Conservation (phyloP, 2,113 vertebrate species). For the Calcarius ornatus region DNA sequence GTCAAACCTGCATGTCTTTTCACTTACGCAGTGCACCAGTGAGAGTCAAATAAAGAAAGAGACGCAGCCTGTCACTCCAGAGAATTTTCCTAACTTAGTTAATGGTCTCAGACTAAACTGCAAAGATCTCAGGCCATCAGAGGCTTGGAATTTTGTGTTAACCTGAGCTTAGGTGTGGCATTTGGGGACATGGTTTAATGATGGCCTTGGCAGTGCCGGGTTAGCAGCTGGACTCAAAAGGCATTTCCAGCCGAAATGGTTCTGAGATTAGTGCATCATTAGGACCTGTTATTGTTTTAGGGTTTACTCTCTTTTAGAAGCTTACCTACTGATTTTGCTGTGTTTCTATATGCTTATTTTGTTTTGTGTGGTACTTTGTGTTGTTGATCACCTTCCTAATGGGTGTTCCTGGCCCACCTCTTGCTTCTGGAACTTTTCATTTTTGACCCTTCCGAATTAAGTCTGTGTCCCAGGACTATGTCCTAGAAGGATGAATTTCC, state of each 20-base stretch:
- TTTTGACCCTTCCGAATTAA: background rate
- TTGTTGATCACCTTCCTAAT: background rate
- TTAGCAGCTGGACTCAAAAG: background rate
- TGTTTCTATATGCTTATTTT: background rate
- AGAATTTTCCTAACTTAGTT: background rate
- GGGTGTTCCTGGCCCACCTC: background rate
- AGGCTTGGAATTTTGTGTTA: background rate
- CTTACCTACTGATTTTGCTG: background rate
- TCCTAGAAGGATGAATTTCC: background rate
- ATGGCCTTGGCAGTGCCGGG: background rate
- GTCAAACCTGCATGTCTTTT: background rate
- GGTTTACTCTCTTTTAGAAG: background rate
- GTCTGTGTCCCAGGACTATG: background rate
- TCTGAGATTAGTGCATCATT: background rate
- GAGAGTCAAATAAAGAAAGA: background rate
- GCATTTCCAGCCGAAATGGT: background rate
- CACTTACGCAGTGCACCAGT: background rate
- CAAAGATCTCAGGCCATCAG: background rate
- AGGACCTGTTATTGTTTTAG: background rate
- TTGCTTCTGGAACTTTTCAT: background rate
- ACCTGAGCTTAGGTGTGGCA: background rate
- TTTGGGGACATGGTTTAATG: background rate
- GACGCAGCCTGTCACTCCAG: background rate
- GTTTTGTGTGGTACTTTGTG: background rate
- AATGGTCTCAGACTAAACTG: background rate